Percentiles rank a stretch among this genome's conserved stretches.
Conservation (phyloP, 2,113 vertebrate species). For the Cariama cristata region DNA sequence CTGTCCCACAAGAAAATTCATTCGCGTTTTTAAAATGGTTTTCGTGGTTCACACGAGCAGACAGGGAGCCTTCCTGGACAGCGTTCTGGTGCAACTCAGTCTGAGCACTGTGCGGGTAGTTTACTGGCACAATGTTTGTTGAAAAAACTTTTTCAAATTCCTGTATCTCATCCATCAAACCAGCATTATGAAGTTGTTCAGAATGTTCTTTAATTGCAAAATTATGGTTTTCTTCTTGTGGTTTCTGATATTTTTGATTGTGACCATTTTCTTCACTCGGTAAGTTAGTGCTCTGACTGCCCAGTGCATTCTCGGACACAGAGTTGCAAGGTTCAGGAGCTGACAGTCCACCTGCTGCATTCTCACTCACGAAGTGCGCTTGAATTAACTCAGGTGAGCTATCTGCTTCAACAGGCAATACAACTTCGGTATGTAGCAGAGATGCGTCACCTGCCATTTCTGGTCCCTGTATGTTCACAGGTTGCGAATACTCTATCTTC, state of each 20-base stretch:
- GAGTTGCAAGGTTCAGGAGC: not conserved
- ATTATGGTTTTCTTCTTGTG: not conserved
- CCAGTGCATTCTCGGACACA: not conserved
- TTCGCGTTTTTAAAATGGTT: not conserved
- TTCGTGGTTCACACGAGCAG: not conserved
- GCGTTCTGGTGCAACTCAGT: not conserved
- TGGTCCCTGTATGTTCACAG: not conserved
- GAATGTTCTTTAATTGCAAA: not conserved
- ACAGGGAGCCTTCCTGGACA: not conserved
- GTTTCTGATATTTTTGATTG: not conserved
- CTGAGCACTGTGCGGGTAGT: not conserved
- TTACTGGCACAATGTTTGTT: not conserved
- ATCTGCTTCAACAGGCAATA: not conserved
- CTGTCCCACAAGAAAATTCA: not conserved
- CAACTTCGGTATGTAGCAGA: not conserved
- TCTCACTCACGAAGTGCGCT: not conserved
- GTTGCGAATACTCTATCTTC: not conserved
- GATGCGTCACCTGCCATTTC: not conserved
- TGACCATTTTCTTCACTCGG: not conserved
- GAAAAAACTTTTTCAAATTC: conserved; percentile 68
- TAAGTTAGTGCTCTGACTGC: not conserved
- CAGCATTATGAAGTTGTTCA: conserved; percentile 24
- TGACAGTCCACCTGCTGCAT: not conserved
- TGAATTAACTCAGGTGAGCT: not conserved
- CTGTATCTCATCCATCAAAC: conserved; percentile 38